phyloP scores from a whole-genome alignment of 2,113 vertebrate genomes.

The Psephotus haematonotus region DNA sequence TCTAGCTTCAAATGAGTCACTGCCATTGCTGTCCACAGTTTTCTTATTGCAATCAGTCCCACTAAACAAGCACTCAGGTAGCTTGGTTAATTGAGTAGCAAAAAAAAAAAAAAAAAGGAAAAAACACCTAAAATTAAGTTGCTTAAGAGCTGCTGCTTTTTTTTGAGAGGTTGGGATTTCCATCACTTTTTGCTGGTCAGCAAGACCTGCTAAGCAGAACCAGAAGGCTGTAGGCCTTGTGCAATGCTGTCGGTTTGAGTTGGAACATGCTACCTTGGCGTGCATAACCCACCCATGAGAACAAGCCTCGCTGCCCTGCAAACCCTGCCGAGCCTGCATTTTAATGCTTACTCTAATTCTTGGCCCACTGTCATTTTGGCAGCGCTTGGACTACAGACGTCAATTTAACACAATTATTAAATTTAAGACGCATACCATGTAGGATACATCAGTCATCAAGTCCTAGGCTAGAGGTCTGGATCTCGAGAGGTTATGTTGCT shows the following conservation, averaged over 20 bases:
- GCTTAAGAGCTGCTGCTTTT: neutral
- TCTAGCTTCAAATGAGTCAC: neutral
- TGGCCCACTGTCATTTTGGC: constrained; percentile 28
- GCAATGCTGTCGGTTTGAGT: neutral
- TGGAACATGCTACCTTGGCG: neutral
- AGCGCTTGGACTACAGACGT: neutral
- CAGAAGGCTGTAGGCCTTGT: neutral
- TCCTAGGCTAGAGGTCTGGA: neutral
- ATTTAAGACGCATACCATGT: neutral
- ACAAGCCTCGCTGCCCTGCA: neutral
- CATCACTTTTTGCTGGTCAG: neutral
- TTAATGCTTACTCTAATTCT: neutral
- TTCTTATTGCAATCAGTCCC: neutral
- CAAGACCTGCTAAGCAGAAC: constrained; percentile 27
- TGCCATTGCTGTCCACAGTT: neutral
- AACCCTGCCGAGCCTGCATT: neutral
- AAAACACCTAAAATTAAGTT: neutral
- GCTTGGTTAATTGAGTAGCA: neutral
- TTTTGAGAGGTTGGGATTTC: neutral
- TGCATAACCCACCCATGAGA: neutral
- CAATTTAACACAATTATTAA: constrained; percentile 28
- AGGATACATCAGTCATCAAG: neutral
- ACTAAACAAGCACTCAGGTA: neutral
- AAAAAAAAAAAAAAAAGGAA: neutral
- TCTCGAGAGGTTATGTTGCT: neutral